phyloP scores from a whole-genome alignment of 2,888 invertebrate genomes.

The Aromia moschata region DNA sequence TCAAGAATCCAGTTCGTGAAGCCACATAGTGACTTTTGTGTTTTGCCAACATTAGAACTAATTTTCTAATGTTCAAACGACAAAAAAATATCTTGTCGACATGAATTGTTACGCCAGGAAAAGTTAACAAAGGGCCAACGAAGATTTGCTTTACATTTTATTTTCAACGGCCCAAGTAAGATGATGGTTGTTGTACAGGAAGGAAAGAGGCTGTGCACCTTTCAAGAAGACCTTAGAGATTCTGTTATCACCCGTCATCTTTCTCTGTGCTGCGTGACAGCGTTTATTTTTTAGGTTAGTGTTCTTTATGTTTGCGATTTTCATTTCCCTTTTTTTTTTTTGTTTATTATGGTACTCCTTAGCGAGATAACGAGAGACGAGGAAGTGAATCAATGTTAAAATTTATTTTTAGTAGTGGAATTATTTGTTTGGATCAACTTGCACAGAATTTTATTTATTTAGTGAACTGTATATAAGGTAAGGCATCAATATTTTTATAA shows the following conservation, averaged over 20 bases:
- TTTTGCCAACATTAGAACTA: neutral
- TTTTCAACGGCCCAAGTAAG: conserved; percentile 58
- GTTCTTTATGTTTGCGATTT: too few relatives aligned
- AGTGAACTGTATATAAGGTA: too few relatives aligned
- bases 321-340: conserved; percentile 46
- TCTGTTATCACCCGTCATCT: conserved; percentile 79
- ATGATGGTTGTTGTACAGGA: conserved; percentile 66
- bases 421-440: too few relatives aligned
- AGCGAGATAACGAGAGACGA: too few relatives aligned
- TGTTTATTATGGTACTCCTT: conserved; percentile 18
- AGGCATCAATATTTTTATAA: too few relatives aligned
- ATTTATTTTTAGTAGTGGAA: too few relatives aligned
- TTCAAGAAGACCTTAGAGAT: conserved; percentile 81
- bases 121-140: conserved; percentile 12
- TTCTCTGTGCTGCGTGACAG: conserved; percentile 76
- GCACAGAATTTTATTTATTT: too few relatives aligned
- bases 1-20: too few relatives aligned
- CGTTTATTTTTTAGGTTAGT: conserved; percentile 62
- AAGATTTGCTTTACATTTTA: neutral
- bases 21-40: too few relatives aligned
- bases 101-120: neutral
- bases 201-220: conserved; percentile 73
- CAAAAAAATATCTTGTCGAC: neutral
- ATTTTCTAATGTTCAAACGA: neutral
- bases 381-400: too few relatives aligned